Conservation (phyloP, 2,888 invertebrate species). For the Diarsia rubi region DNA sequence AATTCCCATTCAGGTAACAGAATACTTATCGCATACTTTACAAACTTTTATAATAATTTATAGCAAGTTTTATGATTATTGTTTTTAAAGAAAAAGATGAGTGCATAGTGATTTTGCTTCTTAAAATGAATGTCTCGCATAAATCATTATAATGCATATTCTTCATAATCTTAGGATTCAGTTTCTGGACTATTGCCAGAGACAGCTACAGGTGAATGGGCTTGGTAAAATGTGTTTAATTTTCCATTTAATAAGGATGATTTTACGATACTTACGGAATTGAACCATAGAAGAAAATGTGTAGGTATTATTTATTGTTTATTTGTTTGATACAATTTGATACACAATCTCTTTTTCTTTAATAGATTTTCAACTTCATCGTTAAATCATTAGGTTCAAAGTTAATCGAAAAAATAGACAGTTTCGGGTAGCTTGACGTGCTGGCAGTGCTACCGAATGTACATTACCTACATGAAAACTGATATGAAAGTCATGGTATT, state of each 20-base stretch:
- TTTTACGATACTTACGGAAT: neutral
- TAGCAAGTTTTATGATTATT: slow-evolving; percentile 9
- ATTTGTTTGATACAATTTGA: neutral
- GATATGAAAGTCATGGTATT: neutral
- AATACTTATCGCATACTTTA: too few relatives aligned
- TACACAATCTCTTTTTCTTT: too few relatives aligned
- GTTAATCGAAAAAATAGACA: too few relatives aligned
- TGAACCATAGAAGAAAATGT: neutral
- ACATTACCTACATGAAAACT: neutral
- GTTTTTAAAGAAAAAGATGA: too few relatives aligned
- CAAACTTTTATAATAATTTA: neutral
- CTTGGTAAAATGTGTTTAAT: neutral
- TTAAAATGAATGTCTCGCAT: neutral
- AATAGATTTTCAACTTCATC: too few relatives aligned
- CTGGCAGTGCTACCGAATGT: too few relatives aligned
- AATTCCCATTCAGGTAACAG: too few relatives aligned
- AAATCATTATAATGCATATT: slow-evolving; percentile 3
- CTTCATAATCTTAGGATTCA: neutral
- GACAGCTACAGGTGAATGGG: neutral
- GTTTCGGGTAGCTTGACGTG: too few relatives aligned
- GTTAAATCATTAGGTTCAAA: too few relatives aligned
- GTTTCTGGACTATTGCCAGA: slow-evolving; percentile 22
- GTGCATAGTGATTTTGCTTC: neutral
- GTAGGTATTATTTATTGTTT: neutral
- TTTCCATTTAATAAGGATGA: neutral